These are phyloP conservation scores for Tanytarsus gracilentus DNA, from an alignment of 2,888 invertebrate species.

Conservation along the genomic window DNA sequence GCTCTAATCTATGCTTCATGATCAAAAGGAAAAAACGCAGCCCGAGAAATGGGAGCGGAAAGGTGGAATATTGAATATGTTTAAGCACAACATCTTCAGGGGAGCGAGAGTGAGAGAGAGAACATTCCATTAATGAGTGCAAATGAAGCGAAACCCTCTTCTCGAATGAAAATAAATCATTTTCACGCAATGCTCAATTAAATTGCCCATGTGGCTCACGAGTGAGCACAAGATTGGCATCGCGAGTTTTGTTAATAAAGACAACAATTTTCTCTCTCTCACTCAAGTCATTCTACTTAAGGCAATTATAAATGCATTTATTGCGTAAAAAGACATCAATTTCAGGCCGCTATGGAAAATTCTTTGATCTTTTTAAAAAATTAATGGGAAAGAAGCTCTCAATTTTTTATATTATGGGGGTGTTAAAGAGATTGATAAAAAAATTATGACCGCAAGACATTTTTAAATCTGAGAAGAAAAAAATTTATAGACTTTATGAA, in stretches of 20 bases:
- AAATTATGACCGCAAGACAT: too few species aligned
- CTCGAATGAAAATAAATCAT: conserved; percentile 7
- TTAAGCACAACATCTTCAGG: neutral
- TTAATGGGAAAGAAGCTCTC: too few species aligned
- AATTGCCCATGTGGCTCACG: neutral
- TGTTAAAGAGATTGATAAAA: too few species aligned
- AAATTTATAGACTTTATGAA: too few species aligned
- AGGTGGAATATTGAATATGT: conserved; percentile 26
- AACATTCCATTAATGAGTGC: conserved; percentile 22
- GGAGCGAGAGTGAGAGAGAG: neutral
- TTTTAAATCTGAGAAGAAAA: too few species aligned
- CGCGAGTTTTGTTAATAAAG: conserved; percentile 10
- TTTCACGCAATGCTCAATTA: conserved; percentile 6
- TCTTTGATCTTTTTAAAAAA: too few species aligned
- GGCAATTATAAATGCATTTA: too few species aligned
- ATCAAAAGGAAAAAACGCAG: neutral
- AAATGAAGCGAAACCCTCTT: conserved; percentile 4
- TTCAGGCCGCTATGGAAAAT: too few species aligned
- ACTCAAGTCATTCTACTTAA: neutral
- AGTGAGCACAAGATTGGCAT: neutral
- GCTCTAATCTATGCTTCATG: conserved; percentile 20
- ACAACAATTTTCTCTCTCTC: conserved; percentile 1
- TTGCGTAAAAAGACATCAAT: too few species aligned
- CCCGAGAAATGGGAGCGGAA: conserved; percentile 13
- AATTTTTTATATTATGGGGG: too few species aligned